Base-by-base conservation (phyloP, 2,797 vertebrate genomes). In the Apogon talboti region DNA sequence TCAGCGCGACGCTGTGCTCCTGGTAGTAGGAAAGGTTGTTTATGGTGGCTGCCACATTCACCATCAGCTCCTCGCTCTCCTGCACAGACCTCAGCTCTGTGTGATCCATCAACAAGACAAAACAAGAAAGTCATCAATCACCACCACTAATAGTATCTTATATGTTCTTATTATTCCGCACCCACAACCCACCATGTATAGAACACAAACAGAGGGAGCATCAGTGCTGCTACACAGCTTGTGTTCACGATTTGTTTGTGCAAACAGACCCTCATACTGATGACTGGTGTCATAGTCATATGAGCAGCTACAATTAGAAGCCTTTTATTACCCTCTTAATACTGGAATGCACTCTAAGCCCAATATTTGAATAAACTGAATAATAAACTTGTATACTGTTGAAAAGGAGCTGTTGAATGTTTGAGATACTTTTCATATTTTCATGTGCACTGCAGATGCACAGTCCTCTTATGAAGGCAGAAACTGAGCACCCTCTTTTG, bases 1-100 rank as follows among this genome's bases (percentile, higher is more conserved):
- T 79, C 78, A 99, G 82, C 8, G 87, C 59, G 6, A 95, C 96
- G 88, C 76, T 84, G 35, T 94, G 82, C 57, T 88, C 92, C 79
- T 91, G 92, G 86, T 99, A 98, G 89, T 94, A 99, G 10, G 96
- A 98, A 66, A 99, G 91, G 82, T 99, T 99, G 93, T 96, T 98
- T 91, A 99, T 91, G 54, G 96, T 72, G 66, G 95, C 94, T 0
- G 93, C 91, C 12, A 95, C 87, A 42, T 95, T 98, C 87, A 98
- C 93, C 82, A 97, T 75, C 59, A 99, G 82, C 88, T 98, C 97
- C 75, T 96, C 93, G 51, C 94, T 96, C 60, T 95, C 93, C 21
- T 92, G 87, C 4, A 96, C 81, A 11, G 94, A 92, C 78, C 94
- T 94, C 80, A 91, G 82, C 84, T 97, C 97, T 99, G 90, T 70